Evolutionary conservation across 2,888 invertebrate species (phyloP).

Genomic region (Mimachlamys varia): DNA sequence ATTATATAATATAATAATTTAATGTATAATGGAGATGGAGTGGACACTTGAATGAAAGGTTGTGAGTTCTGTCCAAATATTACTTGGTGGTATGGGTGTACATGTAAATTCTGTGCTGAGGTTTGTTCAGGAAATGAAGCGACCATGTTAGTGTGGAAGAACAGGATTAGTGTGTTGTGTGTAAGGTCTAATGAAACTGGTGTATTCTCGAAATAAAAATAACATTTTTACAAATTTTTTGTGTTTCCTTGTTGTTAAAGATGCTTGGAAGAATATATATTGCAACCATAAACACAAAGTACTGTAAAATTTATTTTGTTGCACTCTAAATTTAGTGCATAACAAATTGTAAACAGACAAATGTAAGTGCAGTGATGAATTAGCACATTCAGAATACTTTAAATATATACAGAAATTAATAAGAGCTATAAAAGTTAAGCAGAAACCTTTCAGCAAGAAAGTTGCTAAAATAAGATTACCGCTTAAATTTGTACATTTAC

Average conservation of each 20-base stretch:
- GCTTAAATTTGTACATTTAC: no score
- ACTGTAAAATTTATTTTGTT: no score
- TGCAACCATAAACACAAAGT: no score
- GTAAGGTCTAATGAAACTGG: background rate
- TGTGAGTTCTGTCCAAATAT: background rate
- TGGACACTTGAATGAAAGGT: constrained; percentile 13
- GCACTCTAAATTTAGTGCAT: no score
- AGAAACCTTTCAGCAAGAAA: no score
- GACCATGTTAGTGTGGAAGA: background rate
- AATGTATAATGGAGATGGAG: background rate
- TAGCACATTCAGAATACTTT: no score
- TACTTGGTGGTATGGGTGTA: background rate
- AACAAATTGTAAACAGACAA: no score
- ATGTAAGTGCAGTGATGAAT: no score
- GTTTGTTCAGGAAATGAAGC: background rate
- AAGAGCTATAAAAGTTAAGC: no score
- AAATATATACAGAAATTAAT: no score
- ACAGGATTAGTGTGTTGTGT: background rate
- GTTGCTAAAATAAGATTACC: no score
- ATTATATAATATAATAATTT: background rate
- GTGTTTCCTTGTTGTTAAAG: background rate
- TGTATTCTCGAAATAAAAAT: background rate
- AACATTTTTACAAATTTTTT: background rate
- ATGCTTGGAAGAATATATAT: no score
- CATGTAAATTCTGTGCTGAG: background rate